Evolutionary conservation across 2,113 vertebrate genomes (phyloP).

Genomic region (Elephantulus edwardii): DNA sequence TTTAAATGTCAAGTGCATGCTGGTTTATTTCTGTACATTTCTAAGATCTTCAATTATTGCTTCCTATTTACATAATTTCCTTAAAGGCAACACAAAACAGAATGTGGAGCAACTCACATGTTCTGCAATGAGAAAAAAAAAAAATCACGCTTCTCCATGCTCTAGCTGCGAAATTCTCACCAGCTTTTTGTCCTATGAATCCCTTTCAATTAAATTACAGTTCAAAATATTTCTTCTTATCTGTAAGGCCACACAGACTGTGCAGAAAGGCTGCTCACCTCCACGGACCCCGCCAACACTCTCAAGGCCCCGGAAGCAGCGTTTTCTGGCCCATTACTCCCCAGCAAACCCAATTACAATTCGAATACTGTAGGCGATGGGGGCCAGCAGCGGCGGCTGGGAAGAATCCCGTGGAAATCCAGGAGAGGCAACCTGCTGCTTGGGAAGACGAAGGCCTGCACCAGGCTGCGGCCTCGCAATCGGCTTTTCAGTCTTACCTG

Average conservation of each 20-base stretch:
- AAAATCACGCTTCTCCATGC: background rate
- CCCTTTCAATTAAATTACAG: slow-evolving; percentile 63
- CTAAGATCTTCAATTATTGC: slow-evolving; percentile 1
- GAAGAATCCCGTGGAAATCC: slow-evolving; percentile 57
- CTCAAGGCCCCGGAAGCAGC: slow-evolving; percentile 63
- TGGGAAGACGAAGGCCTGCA: slow-evolving; percentile 67
- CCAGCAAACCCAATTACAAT: slow-evolving; percentile 70
- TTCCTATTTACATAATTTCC: slow-evolving; percentile 48
- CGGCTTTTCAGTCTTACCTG: slow-evolving; percentile 86
- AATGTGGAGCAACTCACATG: background rate
- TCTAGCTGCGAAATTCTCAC: background rate
- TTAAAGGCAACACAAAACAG: slow-evolving; percentile 36
- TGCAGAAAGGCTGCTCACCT: slow-evolving; percentile 39
- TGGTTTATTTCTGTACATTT: slow-evolving; percentile 40
- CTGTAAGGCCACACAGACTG: slow-evolving; percentile 9
- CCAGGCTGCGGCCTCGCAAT: slow-evolving; percentile 44
- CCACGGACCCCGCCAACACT: slow-evolving; percentile 39
- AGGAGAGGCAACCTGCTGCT: slow-evolving; percentile 80
- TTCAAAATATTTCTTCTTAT: slow-evolving; percentile 20
- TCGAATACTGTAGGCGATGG: slow-evolving; percentile 41
- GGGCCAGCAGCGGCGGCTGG: slow-evolving; percentile 41
- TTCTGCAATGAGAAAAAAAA: background rate
- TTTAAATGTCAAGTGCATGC: slow-evolving; percentile 19
- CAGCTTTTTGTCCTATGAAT: background rate
- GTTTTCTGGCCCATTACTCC: slow-evolving; percentile 62